Base-by-base conservation (phyloP, 1,140 invertebrate species). In the Lamellibrachia luymesi region DNA sequence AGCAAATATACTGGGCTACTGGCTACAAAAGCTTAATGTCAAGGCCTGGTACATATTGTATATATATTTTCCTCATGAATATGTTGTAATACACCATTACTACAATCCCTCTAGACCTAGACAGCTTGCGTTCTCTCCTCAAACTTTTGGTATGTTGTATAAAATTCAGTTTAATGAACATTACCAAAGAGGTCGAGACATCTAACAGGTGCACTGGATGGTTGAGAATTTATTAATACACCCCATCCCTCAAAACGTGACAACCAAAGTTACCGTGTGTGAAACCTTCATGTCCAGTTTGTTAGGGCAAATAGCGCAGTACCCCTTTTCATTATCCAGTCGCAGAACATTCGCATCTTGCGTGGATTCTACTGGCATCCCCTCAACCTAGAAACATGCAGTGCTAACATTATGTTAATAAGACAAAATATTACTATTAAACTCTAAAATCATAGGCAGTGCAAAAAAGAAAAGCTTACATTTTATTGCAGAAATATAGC, bases 291-390 rank as follows among this genome's bases (percentile, higher is more conserved):
- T 51, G 38, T 50, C 90, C n/a, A 93, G 49, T 56, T 90, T 90
- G 25, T 91, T 90, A n/a, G 93, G 93, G 50, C 93, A 93, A 0
- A 93, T 49, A 50, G 93, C 22, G n/a, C 93, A 93, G 27, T 91
- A 91, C 25, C 51, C 52, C n/a, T 93, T 50, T 7, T 27, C 38
- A 91, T 90, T 91, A 13, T 90, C 90, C 50, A 90, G 25, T 22
- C 50, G 50, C 25, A 93, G 90, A 50, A 93, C 50, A 13, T 93
- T 91, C n/a, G 50, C 90, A 50, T 93, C 90, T 91, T 80, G 51
- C 10, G 50, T 90, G 22, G 92, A 92, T 91, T 93, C 90, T 38
- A 93, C 50, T 25, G 92, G 90, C 2, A 51, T 22, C 5, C 93
- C 93, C 27, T 93, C 93, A n/a, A 93, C 50, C 93, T 93, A 50